phyloP scores from a whole-genome alignment of 2,797 vertebrate species.

The Microchirus variegatus region DNA sequence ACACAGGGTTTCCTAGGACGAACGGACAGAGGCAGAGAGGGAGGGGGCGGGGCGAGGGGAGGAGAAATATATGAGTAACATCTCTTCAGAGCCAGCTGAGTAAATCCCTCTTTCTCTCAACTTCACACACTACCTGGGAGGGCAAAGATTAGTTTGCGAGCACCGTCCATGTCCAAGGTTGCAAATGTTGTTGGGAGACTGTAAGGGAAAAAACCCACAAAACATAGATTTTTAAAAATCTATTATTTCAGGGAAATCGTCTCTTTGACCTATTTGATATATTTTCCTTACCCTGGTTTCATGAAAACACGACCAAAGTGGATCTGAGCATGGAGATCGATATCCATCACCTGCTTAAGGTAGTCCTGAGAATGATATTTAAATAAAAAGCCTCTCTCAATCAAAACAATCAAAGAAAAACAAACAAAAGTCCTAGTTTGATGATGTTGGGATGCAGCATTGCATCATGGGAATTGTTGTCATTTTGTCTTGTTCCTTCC shows the following conservation, averaged over 20 bases:
- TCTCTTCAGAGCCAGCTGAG: constrained; percentile 43
- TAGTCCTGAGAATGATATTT: constrained; percentile 86
- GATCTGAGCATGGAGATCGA: constrained; percentile 98
- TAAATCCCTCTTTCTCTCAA: constrained; percentile 83
- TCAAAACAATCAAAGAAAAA: not conserved
- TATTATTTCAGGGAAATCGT: not conserved
- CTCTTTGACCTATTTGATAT: not conserved
- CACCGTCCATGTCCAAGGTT: constrained; percentile 95
- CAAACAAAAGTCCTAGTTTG: no score
- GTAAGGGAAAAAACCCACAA: constrained; percentile 57
- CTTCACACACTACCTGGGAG: constrained; percentile 94
- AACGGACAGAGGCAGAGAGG: constrained; percentile 42
- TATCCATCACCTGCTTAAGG: constrained; percentile 99
- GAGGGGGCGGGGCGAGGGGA: constrained; percentile 18
- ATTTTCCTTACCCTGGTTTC: constrained; percentile 88
- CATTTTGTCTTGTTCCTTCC: no score
- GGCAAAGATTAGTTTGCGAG: constrained; percentile 99
- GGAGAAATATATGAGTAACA: constrained; percentile 71
- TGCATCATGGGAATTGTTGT: no score
- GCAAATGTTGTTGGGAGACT: constrained; percentile 98
- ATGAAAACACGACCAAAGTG: constrained; percentile 99
- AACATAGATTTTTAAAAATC: not conserved
- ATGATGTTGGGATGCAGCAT: no score
- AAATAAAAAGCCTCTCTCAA: constrained; percentile 3
- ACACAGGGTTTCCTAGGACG: constrained; percentile 95